Base-by-base conservation (phyloP, 2,888 invertebrate species). In the Lochmaea crataegi region DNA sequence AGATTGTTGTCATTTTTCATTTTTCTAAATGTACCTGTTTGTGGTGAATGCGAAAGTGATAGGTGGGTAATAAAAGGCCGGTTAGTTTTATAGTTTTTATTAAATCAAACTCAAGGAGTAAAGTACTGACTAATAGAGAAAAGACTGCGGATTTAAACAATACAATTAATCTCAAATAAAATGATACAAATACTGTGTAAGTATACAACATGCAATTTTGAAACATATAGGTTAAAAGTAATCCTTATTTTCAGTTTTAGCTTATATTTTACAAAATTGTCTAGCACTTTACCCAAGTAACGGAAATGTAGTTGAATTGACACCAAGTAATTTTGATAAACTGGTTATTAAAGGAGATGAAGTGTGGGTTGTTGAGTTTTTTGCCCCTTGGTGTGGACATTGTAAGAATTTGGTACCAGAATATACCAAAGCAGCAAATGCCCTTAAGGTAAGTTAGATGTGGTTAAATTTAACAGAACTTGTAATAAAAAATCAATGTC, bases 281-380 rank as follows among this genome's bases (percentile, higher is more conserved):
- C 84, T 84, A 72, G 90, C 89, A 63, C 87, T 94, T 64, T 94
- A 94, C 82, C 90, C 93, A 12, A 88, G 92, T 1, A 89, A 89
- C 26, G 92, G 94, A 42, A 93, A 93, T 84, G 97, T 98, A 18
- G 89, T 97, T 12, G 94, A 96, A 72, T 88, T 99, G 75, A 97
- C 93, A n/a, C 91, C 94, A 0, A 89, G 89, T 65, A 98, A 97
- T 88, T 99, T 98, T 85, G 93, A 98, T 81, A 91, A 89, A 78
- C 88, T 93, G 80, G 98, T 99, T 5, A 87, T 92, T 63, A 91
- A 94, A 78, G 91, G 95, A 77, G 94, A 98, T 85, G 92, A 93
- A 80, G 88, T 99, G 32, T 99, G 98, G 98, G 88, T 99, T 72
- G 95, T 99, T 1, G 98, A 99, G 84, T 98, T 97, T 87, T 98